Conservation (phyloP, 1,140 invertebrate genomes). For the Ditylenchus dipsaci region DNA sequence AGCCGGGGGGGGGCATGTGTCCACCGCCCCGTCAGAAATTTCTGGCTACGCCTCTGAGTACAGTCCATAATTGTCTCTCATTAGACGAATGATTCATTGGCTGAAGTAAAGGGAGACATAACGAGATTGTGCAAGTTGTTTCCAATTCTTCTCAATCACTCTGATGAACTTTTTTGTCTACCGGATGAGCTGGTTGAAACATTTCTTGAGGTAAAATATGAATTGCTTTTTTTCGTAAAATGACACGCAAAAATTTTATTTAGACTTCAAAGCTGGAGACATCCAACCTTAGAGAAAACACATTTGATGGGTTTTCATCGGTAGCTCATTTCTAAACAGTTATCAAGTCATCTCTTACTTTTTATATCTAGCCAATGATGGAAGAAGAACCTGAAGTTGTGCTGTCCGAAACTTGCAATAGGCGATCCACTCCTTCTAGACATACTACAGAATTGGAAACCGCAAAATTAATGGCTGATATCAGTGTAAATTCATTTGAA, state of each 20-base stretch:
- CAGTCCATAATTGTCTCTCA: too few relatives aligned
- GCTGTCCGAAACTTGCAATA: slow-evolving; percentile 1
- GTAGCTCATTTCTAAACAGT: neutral
- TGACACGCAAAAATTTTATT: neutral
- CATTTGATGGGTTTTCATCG: neutral
- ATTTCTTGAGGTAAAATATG: neutral
- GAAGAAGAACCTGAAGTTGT: slow-evolving; percentile 6
- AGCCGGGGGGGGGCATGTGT: too few relatives aligned
- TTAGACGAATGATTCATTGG: slow-evolving; percentile 11
- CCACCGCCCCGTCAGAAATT: too few relatives aligned
- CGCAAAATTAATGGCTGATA: slow-evolving; percentile 12
- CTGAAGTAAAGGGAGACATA: slow-evolving; percentile 11
- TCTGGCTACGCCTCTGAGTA: too few relatives aligned
- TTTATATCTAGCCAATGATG: slow-evolving; percentile 2
- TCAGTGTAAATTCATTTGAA: neutral
- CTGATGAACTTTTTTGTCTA: neutral
- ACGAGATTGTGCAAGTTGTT: neutral
- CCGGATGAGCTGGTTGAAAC: slow-evolving; percentile 10
- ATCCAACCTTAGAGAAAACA: slow-evolving; percentile 5
- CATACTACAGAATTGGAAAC: slow-evolving; percentile 12
- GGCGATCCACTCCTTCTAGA: slow-evolving; percentile 6
- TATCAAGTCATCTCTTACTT: neutral
- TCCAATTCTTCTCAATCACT: slow-evolving; percentile 4
- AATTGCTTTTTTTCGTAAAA: neutral
- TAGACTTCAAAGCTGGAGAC: neutral